A percentile compares a stretch with the other conserved stretches of the same genome.
Conservation (phyloP, 2,113 vertebrate genomes). For the Lipophrys pholis region DNA sequence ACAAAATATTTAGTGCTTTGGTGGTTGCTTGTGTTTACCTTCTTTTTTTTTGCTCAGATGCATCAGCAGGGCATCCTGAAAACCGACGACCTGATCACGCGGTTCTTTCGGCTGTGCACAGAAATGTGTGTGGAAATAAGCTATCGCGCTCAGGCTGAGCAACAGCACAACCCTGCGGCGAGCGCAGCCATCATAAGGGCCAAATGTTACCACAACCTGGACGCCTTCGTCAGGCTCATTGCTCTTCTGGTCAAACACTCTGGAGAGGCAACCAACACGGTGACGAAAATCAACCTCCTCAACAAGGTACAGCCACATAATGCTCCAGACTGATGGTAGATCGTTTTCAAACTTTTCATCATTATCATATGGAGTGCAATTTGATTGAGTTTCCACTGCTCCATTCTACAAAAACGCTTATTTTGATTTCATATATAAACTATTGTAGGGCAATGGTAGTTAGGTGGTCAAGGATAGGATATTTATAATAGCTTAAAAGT, state of each 20-base stretch:
- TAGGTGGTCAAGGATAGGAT: too few species aligned
- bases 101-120: constrained; percentile 97
- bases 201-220: constrained; percentile 99
- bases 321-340: too few species aligned
- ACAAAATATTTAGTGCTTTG: neutral
- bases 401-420: too few species aligned
- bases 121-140: constrained; percentile 99
- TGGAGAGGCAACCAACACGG: constrained; percentile 97
- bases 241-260: constrained; percentile 98
- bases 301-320: constrained; percentile 87
- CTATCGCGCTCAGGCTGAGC: constrained; percentile 96
- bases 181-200: constrained; percentile 97
- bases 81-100: constrained; percentile 97
- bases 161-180: constrained; percentile 97
- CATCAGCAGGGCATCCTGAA: constrained; percentile 99
- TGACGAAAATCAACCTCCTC: constrained; percentile 98
- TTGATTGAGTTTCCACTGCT: too few species aligned
- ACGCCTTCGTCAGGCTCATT: constrained; percentile 97
- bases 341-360: neutral
- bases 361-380: neutral
- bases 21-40: neutral
- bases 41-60: constrained; percentile 84
- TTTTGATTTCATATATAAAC: too few species aligned
- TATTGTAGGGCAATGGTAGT: too few species aligned
- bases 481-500: too few species aligned